Base-by-base conservation (phyloP, 2,888 invertebrate genomes). In the Brenthis hecate region DNA sequence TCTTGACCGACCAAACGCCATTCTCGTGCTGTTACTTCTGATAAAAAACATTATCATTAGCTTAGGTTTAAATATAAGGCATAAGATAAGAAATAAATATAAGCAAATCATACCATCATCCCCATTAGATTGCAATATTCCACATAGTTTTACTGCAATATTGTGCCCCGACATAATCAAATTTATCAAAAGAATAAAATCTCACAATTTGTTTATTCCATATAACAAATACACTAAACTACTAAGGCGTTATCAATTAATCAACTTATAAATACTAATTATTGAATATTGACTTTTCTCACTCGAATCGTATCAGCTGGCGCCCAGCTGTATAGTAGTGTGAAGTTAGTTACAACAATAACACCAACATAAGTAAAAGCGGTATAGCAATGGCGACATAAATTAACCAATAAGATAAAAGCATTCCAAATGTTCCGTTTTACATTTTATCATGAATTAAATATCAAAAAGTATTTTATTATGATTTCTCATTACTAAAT, bases 1-100 rank as follows among this genome's bases (percentile, higher is more conserved):
- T 97, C 97, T 85, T 97, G 97, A 0, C 97, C 97, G 74, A 97
- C 86, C 66, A 97, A 91, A 69, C 96, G 95, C 96, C 97, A 97
- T 91, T 97, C 96, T 74, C 95, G 94, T 0, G 96, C 95, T 81
- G 94, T 94, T 73, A 92, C 85, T 74, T 94, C 95, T 95, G 84
- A 51, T 88, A 86, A 72, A 8, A 47, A 11, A 48, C 13, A 51
- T 50, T n/a, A 60, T 5, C 13, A 8, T 47, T 23, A n/a, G 23
- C 32, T 32, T 36, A 53, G 4, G 32, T 32, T n/a, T 14, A 4
- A 32, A 36, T 5, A 51, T 6, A 16, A 36, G n/a, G 32, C n/a
- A 8, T 16, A 19, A 43, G 36, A 19, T 14, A 14, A 5, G 8
- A 11, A 62, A 54, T 36, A 47, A 56, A 72, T 51, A 64, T 61